Evolutionary conservation across 2,113 vertebrate genomes (phyloP).

Genomic region (Alaudala cheleensis): DNA sequence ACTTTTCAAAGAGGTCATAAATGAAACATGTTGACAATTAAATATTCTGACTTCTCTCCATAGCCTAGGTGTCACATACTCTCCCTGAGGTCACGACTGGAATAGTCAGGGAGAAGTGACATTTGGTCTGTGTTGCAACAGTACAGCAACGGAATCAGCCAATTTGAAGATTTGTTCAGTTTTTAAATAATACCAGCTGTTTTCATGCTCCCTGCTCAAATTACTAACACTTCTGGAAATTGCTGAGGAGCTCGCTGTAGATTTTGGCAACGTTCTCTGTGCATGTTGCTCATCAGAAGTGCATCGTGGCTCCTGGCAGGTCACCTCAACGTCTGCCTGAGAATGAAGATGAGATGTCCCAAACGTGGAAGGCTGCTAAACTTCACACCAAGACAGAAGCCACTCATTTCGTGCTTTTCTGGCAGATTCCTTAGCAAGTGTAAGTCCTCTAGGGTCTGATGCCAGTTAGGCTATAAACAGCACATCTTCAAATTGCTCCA

Average conservation of each 20-base stretch:
- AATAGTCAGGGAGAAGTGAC: not conserved
- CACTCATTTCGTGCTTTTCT: not conserved
- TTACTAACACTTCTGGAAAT: conserved; percentile 22
- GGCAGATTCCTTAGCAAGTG: conserved; percentile 7
- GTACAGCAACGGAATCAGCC: not conserved
- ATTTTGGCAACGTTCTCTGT: not conserved
- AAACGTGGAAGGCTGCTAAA: conserved; percentile 6
- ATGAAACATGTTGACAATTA: not conserved
- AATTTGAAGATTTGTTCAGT: conserved; percentile 46
- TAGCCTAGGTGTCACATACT: not conserved
- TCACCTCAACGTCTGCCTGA: conserved; percentile 1
- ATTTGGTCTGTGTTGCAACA: not conserved
- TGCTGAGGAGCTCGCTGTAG: not conserved
- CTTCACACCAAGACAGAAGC: not conserved
- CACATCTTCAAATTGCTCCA: conserved; percentile 38
- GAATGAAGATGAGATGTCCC: conserved; percentile 31
- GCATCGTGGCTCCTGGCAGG: not conserved
- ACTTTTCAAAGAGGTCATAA: not conserved
- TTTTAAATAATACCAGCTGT: conserved; percentile 15
- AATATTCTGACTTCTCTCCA: not conserved
- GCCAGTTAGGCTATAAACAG: conserved; percentile 26
- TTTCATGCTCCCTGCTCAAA: not conserved
- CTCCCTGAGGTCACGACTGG: not conserved
- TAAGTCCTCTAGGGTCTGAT: not conserved
- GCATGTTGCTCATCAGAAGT: conserved; percentile 20